Evolutionary conservation across 2,113 vertebrate species (phyloP), one percentile per base, ranked within the genome.

Genomic region (Pyxicephalus adspersus): DNA sequence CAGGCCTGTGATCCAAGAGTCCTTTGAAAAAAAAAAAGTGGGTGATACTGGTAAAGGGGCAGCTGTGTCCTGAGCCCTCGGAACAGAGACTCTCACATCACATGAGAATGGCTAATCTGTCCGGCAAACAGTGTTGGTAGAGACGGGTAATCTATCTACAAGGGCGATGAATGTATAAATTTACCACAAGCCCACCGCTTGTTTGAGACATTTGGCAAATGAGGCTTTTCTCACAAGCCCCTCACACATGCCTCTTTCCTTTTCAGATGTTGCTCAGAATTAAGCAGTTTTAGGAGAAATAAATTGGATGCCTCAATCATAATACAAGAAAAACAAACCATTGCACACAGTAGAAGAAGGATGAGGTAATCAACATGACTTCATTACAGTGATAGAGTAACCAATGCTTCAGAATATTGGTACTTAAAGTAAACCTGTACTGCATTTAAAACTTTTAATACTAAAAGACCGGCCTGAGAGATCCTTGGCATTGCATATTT

Each of bases 91-190:
- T 89, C 87, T 86, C 83, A 78, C 31, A 89, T 84, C 77, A 83
- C 86, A 88, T 84, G 85, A 92, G 89, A 91, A 90, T 84, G 82
- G 88, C 84, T 91, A 92, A 92, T 86, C 90, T 83, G 83, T 91
- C 89, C 82, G 80, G 90, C 89, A 93, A 92, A 93, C 91, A 92
- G 81, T 83, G 79, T 76, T 64, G 90, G 89, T 86, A 83, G 86
- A 83, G 88, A 84, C 84, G 75, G 65, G 83, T 78, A 90, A 91
- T 90, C 89, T 89, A 74, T 66, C 74, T 76, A 84, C 83, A 83
- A 87, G 45, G 80, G 83, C 86, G 83, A 83, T 91, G 88, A 90
- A 92, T 89, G 85, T 89, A 79, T 92, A 90, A 89, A 91, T 89
- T 89, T 90, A 83, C 77, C 80, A 84, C 88, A 84, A 87, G 86